Evolutionary conservation across 1,140 invertebrate species (phyloP).

Genomic region (Papilio aristodemus): DNA sequence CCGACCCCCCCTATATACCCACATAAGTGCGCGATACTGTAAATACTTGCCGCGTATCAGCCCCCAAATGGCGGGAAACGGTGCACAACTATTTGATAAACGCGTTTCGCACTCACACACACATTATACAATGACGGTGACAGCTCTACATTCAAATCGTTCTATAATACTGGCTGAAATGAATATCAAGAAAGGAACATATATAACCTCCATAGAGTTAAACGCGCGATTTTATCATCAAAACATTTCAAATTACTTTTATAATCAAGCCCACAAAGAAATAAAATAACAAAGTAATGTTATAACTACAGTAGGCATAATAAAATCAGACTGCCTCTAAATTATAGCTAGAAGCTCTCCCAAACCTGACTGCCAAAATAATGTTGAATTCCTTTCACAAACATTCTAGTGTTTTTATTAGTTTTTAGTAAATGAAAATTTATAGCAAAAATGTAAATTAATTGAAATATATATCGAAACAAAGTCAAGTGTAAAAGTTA

Average conservation of each 20-base stretch:
- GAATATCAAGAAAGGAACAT: neutral
- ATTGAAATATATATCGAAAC: neutral
- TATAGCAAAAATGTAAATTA: neutral
- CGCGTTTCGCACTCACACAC: slow-evolving; percentile 21
- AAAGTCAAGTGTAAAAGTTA: neutral
- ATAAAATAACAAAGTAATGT: neutral
- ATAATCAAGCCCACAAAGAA: neutral
- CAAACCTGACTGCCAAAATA: neutral
- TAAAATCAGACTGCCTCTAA: slow-evolving; percentile 28
- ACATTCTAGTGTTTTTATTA: slow-evolving; percentile 9
- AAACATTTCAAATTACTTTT: too few species aligned
- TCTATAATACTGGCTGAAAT: neutral
- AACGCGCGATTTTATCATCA: neutral
- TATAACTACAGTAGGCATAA: slow-evolving; percentile 15
- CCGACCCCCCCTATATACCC: slow-evolving; percentile 30
- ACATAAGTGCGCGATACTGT: slow-evolving; percentile 32
- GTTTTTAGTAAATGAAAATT: neutral
- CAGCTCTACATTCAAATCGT: slow-evolving; percentile 2
- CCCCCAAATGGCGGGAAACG: slow-evolving; percentile 31
- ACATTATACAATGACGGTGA: slow-evolving; percentile 6
- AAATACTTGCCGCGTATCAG: slow-evolving; percentile 33
- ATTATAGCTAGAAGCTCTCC: slow-evolving; percentile 6
- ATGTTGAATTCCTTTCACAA: slow-evolving; percentile 1
- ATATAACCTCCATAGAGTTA: neutral
- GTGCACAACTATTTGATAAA: slow-evolving; percentile 33